Base-by-base conservation (phyloP, 2,888 invertebrate species). In the Rhingia rostrata region DNA sequence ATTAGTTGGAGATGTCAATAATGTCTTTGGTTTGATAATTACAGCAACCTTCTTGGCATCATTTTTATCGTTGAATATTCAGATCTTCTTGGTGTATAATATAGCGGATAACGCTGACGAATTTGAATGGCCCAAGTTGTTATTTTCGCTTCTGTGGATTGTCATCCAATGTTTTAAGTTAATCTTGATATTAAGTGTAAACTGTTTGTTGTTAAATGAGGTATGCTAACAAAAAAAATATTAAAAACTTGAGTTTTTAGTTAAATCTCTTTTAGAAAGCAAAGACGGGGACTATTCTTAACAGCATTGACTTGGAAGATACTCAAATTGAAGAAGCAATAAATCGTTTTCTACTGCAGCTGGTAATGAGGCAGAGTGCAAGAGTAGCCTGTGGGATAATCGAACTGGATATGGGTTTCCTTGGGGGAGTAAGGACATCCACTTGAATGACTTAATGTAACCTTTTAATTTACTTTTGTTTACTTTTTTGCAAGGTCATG, bases 291-390 rank as follows among this genome's bases (percentile, higher is more conserved):
- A 86, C 86, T 14, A 61, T 88, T 49, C 75, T 90, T 4, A 89
- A 88, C 35, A 86, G 87, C 7, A 63, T 90, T 22, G 86, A 88
- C 3, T 67, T 86, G 0, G 72, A 74, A 0, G 87, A 87, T 4
- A 51, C 60, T 0, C 84, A 84, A 1, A 54, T 87, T 64, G 90
- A 90, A 37, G 87, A 87, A 0, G 82, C 86, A 10, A 81, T 90
- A 30, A 89, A 87, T 86, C 86, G 87, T 0, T 90, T 90, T 72
- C 81, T 90, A 30, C 49, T 89, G 51, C 90, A 90, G 35, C 73
- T 90, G 1, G 83, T 88, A 69, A 86, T 86, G 1, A 84, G 84
- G 32, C 87, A 88, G 32, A 82, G 84, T 0, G 72, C 82, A 4
- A 74, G 86, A 4, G 84, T 86, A 2, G 89, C 88, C 2, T 90